A percentile compares a stretch with the other conserved stretches of the same genome.
These are phyloP conservation scores for Trichopoda pennipes DNA, from an alignment of 2,888 invertebrate genomes.

Conservation along the genomic window DNA sequence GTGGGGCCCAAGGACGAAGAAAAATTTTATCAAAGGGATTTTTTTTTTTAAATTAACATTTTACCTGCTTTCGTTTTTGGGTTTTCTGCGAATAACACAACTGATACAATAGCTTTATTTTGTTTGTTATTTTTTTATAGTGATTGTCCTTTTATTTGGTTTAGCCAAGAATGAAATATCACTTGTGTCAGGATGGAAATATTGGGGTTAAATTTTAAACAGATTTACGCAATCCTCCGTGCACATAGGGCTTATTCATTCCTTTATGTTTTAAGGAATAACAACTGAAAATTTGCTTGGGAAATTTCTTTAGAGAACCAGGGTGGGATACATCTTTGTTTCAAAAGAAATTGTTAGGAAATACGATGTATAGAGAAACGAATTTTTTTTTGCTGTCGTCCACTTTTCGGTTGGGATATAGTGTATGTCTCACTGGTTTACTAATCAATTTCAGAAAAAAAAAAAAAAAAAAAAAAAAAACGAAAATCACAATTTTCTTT, in stretches of 20 bases:
- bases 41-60: too few relatives aligned
- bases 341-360: background rate
- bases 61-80: too few relatives aligned
- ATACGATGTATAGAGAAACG: background rate
- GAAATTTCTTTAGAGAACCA: too few relatives aligned
- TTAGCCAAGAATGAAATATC: slow-evolving; percentile 8
- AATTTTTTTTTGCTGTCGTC: background rate
- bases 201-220: background rate
- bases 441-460: too few relatives aligned
- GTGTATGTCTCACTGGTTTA: too few relatives aligned
- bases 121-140: too few relatives aligned
- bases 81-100: background rate
- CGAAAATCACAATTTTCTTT: too few relatives aligned
- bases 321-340: background rate
- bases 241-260: background rate
- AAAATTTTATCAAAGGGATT: too few relatives aligned
- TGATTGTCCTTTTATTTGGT: too few relatives aligned
- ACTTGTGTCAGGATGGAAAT: background rate
- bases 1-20: too few relatives aligned
- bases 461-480: too few relatives aligned
- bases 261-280: slow-evolving; percentile 4
- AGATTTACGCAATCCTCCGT: background rate
- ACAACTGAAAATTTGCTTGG: too few relatives aligned
- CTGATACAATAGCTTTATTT: background rate
- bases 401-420: slow-evolving; percentile 6